These are phyloP conservation scores for Mesoclemmys tuberculata DNA, from an alignment of 2,113 vertebrate species.

Conservation along the genomic window DNA sequence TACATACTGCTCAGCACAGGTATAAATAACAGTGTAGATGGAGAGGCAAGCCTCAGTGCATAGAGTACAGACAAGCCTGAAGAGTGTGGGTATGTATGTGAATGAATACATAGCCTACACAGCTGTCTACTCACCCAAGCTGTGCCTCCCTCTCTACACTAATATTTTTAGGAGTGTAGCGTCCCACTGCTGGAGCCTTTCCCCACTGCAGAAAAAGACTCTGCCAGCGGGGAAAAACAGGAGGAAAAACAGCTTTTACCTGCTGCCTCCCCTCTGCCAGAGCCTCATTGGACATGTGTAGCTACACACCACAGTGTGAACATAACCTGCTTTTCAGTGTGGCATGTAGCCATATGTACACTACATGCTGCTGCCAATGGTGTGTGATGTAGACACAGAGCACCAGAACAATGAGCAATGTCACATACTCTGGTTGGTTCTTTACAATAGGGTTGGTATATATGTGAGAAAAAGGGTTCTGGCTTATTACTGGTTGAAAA, in stretches of 20 bases:
- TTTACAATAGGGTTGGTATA: background rate
- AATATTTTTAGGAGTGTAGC: background rate
- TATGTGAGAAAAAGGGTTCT: background rate
- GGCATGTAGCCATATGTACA: background rate
- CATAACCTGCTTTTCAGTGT: background rate
- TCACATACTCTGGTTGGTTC: background rate
- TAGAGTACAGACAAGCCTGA: background rate
- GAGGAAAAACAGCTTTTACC: background rate
- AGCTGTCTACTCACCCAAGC: too few species aligned
- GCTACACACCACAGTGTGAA: background rate
- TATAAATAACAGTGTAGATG: background rate
- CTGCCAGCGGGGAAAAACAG: background rate
- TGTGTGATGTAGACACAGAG: background rate
- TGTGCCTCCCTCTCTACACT: too few species aligned
- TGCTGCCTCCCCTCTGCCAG: background rate
- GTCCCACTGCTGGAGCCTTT: background rate
- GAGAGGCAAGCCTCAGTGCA: too few species aligned
- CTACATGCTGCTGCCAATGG: background rate
- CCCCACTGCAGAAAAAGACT: background rate
- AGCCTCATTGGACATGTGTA: background rate
- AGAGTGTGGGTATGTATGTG: background rate
- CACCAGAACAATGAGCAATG: background rate
- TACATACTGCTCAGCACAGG: background rate
- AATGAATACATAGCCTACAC: background rate
- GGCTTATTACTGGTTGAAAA: background rate